A percentile compares a stretch with the other conserved stretches of the same genome.
Evolutionary conservation across 2,113 vertebrate genomes (phyloP).

Genomic region (Pteropus alecto): DNA sequence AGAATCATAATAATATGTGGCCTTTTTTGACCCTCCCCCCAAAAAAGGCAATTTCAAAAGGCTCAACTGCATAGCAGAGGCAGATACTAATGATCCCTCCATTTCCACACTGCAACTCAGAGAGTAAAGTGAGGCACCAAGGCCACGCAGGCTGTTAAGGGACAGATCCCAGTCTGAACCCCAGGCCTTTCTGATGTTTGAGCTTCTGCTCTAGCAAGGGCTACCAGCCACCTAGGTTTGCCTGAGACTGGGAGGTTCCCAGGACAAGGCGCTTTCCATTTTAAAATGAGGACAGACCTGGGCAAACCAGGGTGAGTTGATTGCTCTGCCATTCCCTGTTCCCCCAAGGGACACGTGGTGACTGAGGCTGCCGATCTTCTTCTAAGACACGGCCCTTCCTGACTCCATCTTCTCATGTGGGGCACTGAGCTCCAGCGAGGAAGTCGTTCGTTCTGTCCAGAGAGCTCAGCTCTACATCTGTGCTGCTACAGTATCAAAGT

Average conservation of each 20-base stretch:
- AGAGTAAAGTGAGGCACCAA: background rate
- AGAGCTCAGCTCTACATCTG: background rate
- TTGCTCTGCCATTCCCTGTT: background rate
- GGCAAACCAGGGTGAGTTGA: background rate
- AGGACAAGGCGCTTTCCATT: background rate
- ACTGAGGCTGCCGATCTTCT: background rate
- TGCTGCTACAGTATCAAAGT: background rate
- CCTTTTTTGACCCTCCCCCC: background rate
- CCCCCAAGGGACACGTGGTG: background rate
- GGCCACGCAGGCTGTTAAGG: background rate
- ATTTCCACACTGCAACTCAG: background rate
- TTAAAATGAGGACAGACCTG: background rate
- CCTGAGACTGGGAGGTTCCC: background rate
- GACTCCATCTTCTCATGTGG: background rate
- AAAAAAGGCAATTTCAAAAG: background rate
- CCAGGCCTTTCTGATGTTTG: background rate
- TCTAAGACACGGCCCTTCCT: background rate
- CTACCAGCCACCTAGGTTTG: background rate
- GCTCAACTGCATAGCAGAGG: background rate
- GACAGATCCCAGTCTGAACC: background rate
- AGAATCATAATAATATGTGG: background rate
- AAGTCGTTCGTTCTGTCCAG: background rate
- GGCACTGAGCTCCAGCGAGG: background rate
- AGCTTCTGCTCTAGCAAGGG: background rate
- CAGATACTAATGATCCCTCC: background rate